Base-by-base conservation (phyloP, 2,888 invertebrate genomes). In the Tholera decimalis region DNA sequence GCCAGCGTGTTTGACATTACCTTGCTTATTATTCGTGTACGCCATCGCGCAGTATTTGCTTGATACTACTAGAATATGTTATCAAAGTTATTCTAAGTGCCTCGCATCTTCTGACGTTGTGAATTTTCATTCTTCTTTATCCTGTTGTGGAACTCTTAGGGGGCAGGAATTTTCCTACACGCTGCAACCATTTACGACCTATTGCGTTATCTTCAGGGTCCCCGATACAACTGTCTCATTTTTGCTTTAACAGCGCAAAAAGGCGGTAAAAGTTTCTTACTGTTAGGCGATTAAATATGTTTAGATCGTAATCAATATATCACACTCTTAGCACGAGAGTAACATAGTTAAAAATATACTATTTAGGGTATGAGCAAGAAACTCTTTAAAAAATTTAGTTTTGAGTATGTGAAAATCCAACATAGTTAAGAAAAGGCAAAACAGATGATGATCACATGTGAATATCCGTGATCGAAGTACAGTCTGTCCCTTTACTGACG, bases 21-120 rank as follows among this genome's bases (percentile, higher is more conserved):
- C 49, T 24, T 24, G 56, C 18, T 56, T 33, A 24, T 35, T 24
- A 49, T 56, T 18, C 24, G 46, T 13, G 18, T 24, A 56, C 33
- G 9, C 33, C 30, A 47, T 49, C 33, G 18, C 24, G 6, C 46
- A 33, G 13, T 46, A 18, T 47, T 46, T 22, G 46, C 30, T 30
- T 5, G n/a, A 13, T 22, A 24, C 9, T 33, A 24, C 22, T 18
- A 43, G 9, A 41, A 11, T 28, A 43, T 15, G 41, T 20, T 28
- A 41, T 20, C 3, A 0, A 28, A 20, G 26, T 46, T 22, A 46
- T 24, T 33, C 5, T 47, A 18, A 24, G 22, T 18, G 30, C 18
- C 15, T 13, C n/a, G 8, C 41, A 9, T 3, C 13, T 8, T 7
- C 4, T n/a, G n/a, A n/a, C n/a, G n/a, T n/a, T n/a, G n/a, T n/a